These are phyloP conservation scores for Ascaphus truei DNA, from an alignment of 2,113 vertebrate genomes.

Conservation along the genomic window DNA sequence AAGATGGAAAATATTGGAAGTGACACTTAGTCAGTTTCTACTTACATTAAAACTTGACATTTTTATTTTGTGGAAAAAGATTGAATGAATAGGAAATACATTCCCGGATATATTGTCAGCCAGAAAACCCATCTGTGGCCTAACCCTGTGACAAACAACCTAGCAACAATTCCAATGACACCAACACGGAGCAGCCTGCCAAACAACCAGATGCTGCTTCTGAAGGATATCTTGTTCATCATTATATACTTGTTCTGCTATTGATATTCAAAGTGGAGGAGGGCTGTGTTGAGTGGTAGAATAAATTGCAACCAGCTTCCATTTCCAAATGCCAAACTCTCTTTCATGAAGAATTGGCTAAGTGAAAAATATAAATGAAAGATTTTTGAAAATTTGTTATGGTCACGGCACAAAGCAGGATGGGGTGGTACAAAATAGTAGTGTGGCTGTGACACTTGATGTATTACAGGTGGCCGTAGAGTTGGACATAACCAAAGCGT, in stretches of 20 bases:
- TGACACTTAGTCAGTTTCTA: too few species aligned
- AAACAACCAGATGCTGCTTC: slow-evolving; percentile 59
- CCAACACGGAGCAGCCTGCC: slow-evolving; percentile 49
- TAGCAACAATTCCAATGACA: slow-evolving; percentile 49
- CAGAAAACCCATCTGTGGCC: slow-evolving; percentile 54
- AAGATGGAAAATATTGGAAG: neutral
- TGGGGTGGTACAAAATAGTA: too few species aligned
- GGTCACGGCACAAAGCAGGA: too few species aligned
- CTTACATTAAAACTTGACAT: neutral
- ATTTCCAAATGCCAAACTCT: too few species aligned
- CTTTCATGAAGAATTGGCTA: too few species aligned
- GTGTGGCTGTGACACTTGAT: too few species aligned
- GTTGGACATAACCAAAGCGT: too few species aligned
- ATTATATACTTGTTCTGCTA: neutral
- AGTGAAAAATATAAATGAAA: too few species aligned
- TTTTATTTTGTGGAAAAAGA: neutral
- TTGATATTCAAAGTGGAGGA: neutral
- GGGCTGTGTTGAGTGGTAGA: too few species aligned
- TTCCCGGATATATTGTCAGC: slow-evolving; percentile 44
- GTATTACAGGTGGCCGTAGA: too few species aligned
- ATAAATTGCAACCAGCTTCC: neutral
- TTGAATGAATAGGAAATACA: slow-evolving; percentile 46
- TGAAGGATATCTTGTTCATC: slow-evolving; percentile 42
- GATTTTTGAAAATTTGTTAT: too few species aligned
- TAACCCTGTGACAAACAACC: slow-evolving; percentile 48